These are phyloP conservation scores for Macrophya alboannulata DNA, from an alignment of 2,888 invertebrate species.

Conservation along the genomic window DNA sequence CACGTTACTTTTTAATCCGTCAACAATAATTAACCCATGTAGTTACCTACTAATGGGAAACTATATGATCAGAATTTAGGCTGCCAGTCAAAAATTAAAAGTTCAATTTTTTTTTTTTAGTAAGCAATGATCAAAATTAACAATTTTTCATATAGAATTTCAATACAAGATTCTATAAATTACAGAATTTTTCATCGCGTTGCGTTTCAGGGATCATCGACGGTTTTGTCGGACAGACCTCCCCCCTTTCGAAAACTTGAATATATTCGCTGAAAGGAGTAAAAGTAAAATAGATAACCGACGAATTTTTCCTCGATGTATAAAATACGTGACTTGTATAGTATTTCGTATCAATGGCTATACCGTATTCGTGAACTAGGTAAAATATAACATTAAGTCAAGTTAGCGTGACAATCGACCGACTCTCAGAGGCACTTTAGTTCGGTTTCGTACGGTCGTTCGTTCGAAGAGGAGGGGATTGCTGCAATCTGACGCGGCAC, in stretches of 20 bases:
- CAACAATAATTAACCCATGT: not conserved
- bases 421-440: not conserved
- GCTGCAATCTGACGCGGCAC: slow-evolving; percentile 32
- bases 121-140: not conserved
- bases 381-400: slow-evolving; percentile 1
- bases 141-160: not conserved
- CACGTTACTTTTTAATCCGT: not conserved
- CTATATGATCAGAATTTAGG: not conserved
- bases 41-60: slow-evolving; percentile 4
- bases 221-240: too few relatives aligned
- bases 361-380: not conserved
- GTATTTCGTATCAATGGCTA: not conserved
- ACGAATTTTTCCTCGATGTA: too few relatives aligned
- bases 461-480: not conserved
- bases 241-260: too few relatives aligned
- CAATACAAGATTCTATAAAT: too few relatives aligned
- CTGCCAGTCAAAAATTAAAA: too few relatives aligned
- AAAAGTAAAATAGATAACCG: not conserved
- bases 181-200: too few relatives aligned
- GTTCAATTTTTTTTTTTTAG: not conserved
- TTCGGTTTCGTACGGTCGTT: not conserved
- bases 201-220: too few relatives aligned
- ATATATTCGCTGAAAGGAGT: too few relatives aligned
- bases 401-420: slow-evolving; percentile 22
- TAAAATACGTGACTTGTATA: not conserved